These are phyloP conservation scores for Phymatocera aterrima DNA, from an alignment of 2,888 invertebrate genomes.

Conservation along the genomic window DNA sequence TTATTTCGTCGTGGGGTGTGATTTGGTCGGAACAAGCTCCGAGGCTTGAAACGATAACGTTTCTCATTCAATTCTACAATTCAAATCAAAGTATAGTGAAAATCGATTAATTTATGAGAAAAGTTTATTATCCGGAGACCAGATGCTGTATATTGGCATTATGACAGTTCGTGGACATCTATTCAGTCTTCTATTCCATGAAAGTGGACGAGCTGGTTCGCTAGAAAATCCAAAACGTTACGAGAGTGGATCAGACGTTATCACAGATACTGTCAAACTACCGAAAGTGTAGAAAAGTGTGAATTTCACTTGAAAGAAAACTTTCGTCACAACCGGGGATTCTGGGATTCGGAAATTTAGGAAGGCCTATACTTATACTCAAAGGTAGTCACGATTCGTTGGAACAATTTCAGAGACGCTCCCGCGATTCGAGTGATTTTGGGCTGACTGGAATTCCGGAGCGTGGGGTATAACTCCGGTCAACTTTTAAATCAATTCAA, in stretches of 20 bases:
- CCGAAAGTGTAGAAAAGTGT: background rate
- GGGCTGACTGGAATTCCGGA: background rate
- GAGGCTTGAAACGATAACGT: too few relatives aligned
- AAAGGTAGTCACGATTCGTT: constrained; percentile 17
- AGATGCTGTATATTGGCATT: background rate
- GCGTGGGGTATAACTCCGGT: background rate
- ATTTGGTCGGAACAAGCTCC: too few relatives aligned
- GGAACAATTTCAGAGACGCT: background rate
- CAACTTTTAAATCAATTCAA: constrained; percentile 9
- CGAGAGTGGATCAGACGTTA: too few relatives aligned
- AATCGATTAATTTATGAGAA: background rate
- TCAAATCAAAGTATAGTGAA: background rate
- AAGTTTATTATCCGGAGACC: background rate
- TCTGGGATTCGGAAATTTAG: background rate
- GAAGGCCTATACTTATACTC: too few relatives aligned
- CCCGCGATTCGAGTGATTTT: background rate
- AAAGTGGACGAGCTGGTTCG: too few relatives aligned
- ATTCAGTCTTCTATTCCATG: too few relatives aligned
- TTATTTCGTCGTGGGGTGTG: too few relatives aligned
- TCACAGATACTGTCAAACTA: background rate
- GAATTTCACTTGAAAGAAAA: background rate
- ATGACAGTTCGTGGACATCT: background rate
- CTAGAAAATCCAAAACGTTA: background rate
- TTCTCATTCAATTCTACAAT: background rate
- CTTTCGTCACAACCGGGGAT: background rate